Evolutionary conservation across 2,797 vertebrate species (phyloP).

Genomic region (Parambassis ranga): DNA sequence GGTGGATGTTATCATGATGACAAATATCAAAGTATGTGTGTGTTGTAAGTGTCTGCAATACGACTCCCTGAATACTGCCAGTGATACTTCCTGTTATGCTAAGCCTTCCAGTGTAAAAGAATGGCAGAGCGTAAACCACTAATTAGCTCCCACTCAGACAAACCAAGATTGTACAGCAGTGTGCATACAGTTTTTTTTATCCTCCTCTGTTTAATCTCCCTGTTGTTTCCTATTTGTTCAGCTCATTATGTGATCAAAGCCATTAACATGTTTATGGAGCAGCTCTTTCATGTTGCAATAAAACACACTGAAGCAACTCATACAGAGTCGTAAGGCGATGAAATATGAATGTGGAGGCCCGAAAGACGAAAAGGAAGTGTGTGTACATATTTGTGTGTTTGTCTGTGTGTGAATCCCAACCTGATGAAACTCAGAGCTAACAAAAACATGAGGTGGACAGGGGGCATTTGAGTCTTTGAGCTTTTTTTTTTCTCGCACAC

Average conservation of each 20-base stretch:
- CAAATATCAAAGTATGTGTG: conserved; percentile 82
- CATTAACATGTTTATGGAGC: conserved; percentile 73
- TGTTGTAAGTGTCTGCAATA: conserved; percentile 1
- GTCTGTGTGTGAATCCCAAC: conserved; percentile 32
- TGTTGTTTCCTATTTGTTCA: conserved; percentile 75
- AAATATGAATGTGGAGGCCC: conserved; percentile 57
- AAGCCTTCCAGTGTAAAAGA: conserved; percentile 41
- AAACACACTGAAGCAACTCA: conserved; percentile 59
- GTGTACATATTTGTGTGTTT: not conserved
- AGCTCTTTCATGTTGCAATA: conserved; percentile 70
- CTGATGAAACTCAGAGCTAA: conserved; percentile 56
- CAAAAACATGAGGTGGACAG: conserved; percentile 42
- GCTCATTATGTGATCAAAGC: conserved; percentile 77
- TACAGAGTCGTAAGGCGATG: conserved; percentile 47
- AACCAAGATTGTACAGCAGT: conserved; percentile 49
- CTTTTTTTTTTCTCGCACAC: conserved; percentile 23
- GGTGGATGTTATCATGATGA: conserved; percentile 88
- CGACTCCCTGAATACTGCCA: conserved; percentile 83
- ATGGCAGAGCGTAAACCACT: conserved; percentile 56
- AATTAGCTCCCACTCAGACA: conserved; percentile 63
- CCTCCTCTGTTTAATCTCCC: conserved; percentile 62
- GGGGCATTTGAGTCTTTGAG: conserved; percentile 60
- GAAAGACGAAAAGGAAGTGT: conserved; percentile 30
- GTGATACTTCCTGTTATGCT: conserved; percentile 56
- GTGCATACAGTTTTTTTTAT: conserved; percentile 24